Evolutionary conservation across 1,140 invertebrate genomes (phyloP).

Genomic region (Caenorhabditis latens): DNA sequence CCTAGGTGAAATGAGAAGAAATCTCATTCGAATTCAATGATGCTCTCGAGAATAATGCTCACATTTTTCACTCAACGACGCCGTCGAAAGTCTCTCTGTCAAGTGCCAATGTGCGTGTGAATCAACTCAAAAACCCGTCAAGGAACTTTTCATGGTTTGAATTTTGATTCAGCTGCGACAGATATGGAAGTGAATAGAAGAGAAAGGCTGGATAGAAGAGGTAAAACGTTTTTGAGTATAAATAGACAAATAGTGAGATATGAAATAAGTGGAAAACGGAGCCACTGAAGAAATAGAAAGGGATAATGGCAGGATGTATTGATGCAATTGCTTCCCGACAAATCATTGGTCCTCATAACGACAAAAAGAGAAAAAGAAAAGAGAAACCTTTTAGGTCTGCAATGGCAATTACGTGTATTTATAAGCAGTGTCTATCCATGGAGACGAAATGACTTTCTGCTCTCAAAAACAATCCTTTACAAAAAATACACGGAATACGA

Average conservation of each 20-base stretch:
- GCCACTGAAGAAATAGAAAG: constrained; percentile 25
- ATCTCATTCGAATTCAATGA: constrained; percentile 55
- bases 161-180: not conserved
- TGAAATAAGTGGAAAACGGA: constrained; percentile 35
- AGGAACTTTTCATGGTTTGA: constrained; percentile 42
- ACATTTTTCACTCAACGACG: constrained; percentile 29
- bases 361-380: constrained; percentile 36
- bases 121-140: not conserved
- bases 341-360: constrained; percentile 55
- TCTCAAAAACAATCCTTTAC: too few relatives aligned
- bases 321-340: constrained; percentile 55
- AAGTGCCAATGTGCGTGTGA: constrained; percentile 52
- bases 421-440: not conserved
- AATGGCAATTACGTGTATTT: constrained; percentile 10
- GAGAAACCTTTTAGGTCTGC: constrained; percentile 44
- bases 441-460: not conserved
- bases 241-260: constrained; percentile 12
- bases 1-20: constrained; percentile 49
- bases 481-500: too few relatives aligned
- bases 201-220: not conserved
- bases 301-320: constrained; percentile 54
- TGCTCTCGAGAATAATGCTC: constrained; percentile 51
- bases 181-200: not conserved
- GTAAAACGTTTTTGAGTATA: not conserved
- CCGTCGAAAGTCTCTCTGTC: constrained; percentile 49